Base-by-base conservation (phyloP, 2,888 invertebrate species). In the Dendrolimus houi region DNA sequence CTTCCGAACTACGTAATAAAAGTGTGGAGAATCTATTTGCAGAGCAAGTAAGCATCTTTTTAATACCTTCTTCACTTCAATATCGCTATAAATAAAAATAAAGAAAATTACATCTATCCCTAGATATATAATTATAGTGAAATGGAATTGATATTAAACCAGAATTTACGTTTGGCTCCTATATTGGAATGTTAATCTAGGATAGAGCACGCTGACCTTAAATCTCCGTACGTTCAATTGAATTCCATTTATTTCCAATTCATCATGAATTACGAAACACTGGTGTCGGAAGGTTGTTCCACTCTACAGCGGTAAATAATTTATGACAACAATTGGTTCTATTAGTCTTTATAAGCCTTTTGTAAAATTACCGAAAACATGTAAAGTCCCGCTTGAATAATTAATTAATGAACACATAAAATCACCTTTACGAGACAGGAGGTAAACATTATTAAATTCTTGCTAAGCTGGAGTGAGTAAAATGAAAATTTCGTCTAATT, bases 371-470 rank as follows among this genome's bases (percentile, higher is more conserved):
- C 9, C 12, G 47, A 47, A 47, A 47, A 47, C 9, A 47, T 47
- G 47, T 47, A 47, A 47, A 47, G 47, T 47, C 12, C 12, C 9
- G 47, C 47, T 47, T 47, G 9, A 47, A 47, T 47, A 47, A 47
- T 47, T 47, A 47, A 47, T 47, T 47, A 47, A 47, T 47, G 47
- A 47, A 47, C 47, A 47, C 47, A 47, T 47, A 60, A 59, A 60
- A 57, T 61, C 60, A 63, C 64, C 65, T 64, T 62, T 64, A 62
- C 60, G 60, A 62, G 63, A 69, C 64, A 62, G 62, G 66, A 63
- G 62, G 65, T 65, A 68, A 67, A 65, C 66, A 62, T 71, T 69
- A 77, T 75, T 69, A 80, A 75, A 76, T 76, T 75, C 70, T 69
- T 69, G 56, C 42, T 58, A 68, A 72, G 65, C 72, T 68, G 56